Base-by-base conservation (phyloP, 2,797 vertebrate species). In the Lepus oiostolus region DNA sequence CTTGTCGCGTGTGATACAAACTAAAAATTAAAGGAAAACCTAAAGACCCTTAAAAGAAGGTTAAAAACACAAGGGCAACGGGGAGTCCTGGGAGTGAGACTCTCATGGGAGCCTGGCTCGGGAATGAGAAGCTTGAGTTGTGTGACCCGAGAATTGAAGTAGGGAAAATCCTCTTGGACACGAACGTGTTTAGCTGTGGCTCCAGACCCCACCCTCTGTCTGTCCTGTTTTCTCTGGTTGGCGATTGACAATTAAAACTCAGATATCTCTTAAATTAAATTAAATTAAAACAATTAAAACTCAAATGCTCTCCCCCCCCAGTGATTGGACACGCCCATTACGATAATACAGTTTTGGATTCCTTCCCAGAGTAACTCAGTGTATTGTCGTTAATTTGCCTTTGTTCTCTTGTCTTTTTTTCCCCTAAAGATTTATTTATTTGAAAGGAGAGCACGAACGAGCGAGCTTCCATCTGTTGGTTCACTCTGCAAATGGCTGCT, bases 71-170 rank as follows among this genome's bases (percentile, higher is more conserved):
- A 50, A 71, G n/a, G 58, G 90, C 54, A 60, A 16, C 16, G 52
- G 2, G n/a, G 35, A 10, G 35, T 32, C 28, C 13, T 72, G 1
- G 2, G 32, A 22, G 71, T 19, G 3, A 17, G 72, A 1, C 1
- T 21, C 17, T 30, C 2, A 0, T 1, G 0, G 60, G 65, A 30
- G 6, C 1, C 0, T 2, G 22, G 35, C 1, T 0, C 5, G 42
- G 32, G 47, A 4, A 2, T n/a, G 26, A 67, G 71, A 32, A 30
- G 19, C 8, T 0, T 0, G 2, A 26, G 10, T 67, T 32, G 1
- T 22, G 67, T 2, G 2, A 42, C 10, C 32, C 4, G 1, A 65
- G 63, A 62, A 35, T 54, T 4, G 8, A 22, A 70, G 21, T 7
- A 22, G 26, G 32, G 26, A 1, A 7, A 4, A 8, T 85, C 62